Conservation (phyloP, 37 sponge, comb jelly and placozoan species). For the Haliclona indistincta region DNA sequence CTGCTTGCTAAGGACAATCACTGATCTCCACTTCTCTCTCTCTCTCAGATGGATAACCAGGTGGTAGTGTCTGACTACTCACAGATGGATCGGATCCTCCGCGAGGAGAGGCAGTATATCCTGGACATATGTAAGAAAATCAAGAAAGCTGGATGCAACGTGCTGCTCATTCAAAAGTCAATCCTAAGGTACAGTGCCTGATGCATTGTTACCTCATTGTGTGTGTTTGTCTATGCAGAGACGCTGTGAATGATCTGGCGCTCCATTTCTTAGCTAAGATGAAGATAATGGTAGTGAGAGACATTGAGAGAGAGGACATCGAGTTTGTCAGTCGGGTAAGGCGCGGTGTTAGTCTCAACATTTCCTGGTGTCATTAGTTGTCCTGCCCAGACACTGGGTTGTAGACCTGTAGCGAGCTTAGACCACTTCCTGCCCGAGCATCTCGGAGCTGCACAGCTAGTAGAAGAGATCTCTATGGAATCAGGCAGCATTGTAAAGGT, state of each 20-base stretch:
- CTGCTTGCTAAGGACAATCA: background rate
- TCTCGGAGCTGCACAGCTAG: conserved; percentile 88
- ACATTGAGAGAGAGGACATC: conserved; percentile 97
- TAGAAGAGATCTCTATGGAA: conserved; percentile 91
- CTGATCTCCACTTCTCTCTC: background rate
- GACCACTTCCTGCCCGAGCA: conserved; percentile 97
- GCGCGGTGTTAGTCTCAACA: background rate
- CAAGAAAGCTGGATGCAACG: conserved; percentile 99
- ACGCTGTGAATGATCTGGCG: conserved; percentile 96
- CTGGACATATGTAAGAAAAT: conserved; percentile 98
- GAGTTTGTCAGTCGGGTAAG: conserved; percentile 92
- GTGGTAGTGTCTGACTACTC: conserved; percentile 98
- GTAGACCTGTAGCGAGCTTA: conserved; percentile 93
- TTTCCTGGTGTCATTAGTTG: background rate
- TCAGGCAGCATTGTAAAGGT: conserved; percentile 92
- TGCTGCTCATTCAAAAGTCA: conserved; percentile 98
- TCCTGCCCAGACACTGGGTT: conserved; percentile 77
- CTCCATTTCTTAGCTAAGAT: conserved; percentile 97
- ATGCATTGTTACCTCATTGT: background rate
- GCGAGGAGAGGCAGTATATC: conserved; percentile 98
- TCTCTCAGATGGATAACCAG: conserved; percentile 94
- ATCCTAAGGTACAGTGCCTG: conserved; percentile 71
- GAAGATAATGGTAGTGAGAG: conserved; percentile 93
- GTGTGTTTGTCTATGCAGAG: conserved; percentile 47
- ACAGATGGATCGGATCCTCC: conserved; percentile 98